A percentile compares a stretch with the other conserved stretches of the same genome.
phyloP scores from a whole-genome alignment of 1,140 invertebrate species.

The Anastatus disparis region DNA sequence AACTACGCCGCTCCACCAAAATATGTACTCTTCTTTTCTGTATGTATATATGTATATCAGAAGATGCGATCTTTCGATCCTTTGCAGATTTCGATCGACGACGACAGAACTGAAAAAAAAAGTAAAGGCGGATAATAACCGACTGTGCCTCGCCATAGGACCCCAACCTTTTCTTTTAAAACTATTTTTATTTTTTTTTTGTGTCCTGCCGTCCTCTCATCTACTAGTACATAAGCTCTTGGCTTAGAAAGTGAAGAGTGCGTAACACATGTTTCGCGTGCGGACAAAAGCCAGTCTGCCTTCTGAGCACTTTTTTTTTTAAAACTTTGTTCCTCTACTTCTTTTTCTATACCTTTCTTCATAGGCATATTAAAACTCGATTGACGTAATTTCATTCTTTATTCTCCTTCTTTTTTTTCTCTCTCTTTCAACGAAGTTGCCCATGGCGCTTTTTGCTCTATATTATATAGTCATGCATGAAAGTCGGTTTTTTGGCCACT shows the following conservation, averaged over 20 bases:
- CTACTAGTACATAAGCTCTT: too few species aligned
- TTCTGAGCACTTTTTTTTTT: constrained; percentile 33
- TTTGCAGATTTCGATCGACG: too few species aligned
- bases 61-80: too few species aligned
- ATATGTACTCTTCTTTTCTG: too few species aligned
- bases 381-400: constrained; percentile 14
- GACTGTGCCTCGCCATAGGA: not conserved
- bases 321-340: not conserved
- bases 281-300: constrained; percentile 42
- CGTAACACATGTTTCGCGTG: constrained; percentile 38
- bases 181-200: too few species aligned
- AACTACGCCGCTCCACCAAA: too few species aligned
- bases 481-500: not conserved
- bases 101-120: too few species aligned
- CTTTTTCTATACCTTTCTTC: not conserved
- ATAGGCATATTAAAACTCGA: not conserved
- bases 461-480: not conserved
- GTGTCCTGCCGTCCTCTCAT: not conserved
- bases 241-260: constrained; percentile 14
- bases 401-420: not conserved
- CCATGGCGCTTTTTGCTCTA: not conserved
- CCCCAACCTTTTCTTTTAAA: not conserved
- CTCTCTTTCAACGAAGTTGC: not conserved
- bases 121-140: too few species aligned
- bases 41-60: too few species aligned